A percentile compares a stretch with the other conserved stretches of the same genome.
phyloP scores from a whole-genome alignment of 1,140 invertebrate species.

The Stenopsyche tienmushanensis region DNA sequence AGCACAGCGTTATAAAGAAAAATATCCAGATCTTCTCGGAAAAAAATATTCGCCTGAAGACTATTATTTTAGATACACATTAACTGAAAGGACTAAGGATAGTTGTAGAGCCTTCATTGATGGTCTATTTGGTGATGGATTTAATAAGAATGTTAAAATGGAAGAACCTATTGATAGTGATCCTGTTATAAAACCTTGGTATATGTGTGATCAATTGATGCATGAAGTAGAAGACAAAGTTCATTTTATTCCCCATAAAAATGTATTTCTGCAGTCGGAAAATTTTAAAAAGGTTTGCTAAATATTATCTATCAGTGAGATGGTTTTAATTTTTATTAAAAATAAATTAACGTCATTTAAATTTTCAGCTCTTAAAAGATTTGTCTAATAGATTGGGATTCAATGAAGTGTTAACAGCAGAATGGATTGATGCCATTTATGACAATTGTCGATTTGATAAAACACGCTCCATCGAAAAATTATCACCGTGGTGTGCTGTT shows the following conservation, averaged over 20 bases:
- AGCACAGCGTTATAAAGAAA: background rate
- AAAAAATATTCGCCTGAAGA: background rate
- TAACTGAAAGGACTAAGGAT: background rate
- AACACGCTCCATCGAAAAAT: constrained; percentile 62
- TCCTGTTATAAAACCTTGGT: no score
- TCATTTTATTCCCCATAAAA: constrained; percentile 22
- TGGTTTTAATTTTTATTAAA: no score
- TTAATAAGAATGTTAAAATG: background rate
- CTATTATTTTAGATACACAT: constrained; percentile 14
- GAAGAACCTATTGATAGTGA: constrained; percentile 2
- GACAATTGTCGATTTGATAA: constrained; percentile 70
- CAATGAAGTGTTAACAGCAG: background rate
- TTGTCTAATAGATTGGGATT: constrained; percentile 1
- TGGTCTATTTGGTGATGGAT: constrained; percentile 14
- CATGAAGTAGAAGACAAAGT: constrained; percentile 18
- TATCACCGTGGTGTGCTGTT: constrained; percentile 71
- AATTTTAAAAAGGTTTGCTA: no score
- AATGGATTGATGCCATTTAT: constrained; percentile 30
- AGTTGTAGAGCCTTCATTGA: constrained; percentile 19
- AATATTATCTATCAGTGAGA: no score
- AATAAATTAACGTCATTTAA: no score
- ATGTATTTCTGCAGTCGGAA: no score
- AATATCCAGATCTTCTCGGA: constrained; percentile 7
- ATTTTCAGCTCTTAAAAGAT: background rate
- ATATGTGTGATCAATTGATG: constrained; percentile 21